Percentiles rank a stretch among this genome's conserved stretches.
Evolutionary conservation across 2,797 vertebrate species (phyloP).

Genomic region (Remorina albescens): DNA sequence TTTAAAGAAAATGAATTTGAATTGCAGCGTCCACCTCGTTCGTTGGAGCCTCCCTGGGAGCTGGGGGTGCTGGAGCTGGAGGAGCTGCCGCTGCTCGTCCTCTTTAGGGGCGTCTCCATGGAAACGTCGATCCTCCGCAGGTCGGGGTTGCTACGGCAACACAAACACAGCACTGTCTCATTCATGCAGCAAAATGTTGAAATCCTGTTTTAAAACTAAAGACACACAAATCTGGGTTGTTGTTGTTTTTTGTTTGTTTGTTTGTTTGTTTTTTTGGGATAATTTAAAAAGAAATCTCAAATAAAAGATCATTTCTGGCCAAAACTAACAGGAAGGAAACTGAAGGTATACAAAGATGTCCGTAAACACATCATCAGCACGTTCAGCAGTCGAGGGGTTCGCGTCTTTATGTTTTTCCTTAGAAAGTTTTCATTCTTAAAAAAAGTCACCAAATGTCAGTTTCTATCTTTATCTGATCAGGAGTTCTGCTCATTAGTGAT

Average conservation of each 20-base stretch:
- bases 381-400: too few relatives aligned
- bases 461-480: too few relatives aligned
- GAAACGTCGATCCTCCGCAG: conserved; percentile 90
- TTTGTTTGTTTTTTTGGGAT: too few relatives aligned
- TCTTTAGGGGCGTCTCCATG: conserved; percentile 92
- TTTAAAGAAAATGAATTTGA: too few relatives aligned
- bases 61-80: conserved; percentile 98
- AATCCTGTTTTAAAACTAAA: neutral
- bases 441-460: too few relatives aligned
- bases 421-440: too few relatives aligned
- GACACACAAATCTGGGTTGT: neutral
- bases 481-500: too few relatives aligned
- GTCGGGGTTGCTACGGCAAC: conserved; percentile 92
- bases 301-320: neutral
- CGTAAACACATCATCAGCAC: too few relatives aligned
- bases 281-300: neutral
- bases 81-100: conserved; percentile 96
- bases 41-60: conserved; percentile 95
- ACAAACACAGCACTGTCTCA: conserved; percentile 35
- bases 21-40: conserved; percentile 81
- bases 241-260: too few relatives aligned
- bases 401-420: too few relatives aligned
- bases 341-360: too few relatives aligned
- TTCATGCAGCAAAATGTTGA: conserved; percentile 7
- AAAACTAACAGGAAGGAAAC: too few relatives aligned